Percentiles rank a stretch among this genome's conserved stretches.
phyloP scores from a whole-genome alignment of 2,113 vertebrate species.

The Variabilichromis moorii region DNA sequence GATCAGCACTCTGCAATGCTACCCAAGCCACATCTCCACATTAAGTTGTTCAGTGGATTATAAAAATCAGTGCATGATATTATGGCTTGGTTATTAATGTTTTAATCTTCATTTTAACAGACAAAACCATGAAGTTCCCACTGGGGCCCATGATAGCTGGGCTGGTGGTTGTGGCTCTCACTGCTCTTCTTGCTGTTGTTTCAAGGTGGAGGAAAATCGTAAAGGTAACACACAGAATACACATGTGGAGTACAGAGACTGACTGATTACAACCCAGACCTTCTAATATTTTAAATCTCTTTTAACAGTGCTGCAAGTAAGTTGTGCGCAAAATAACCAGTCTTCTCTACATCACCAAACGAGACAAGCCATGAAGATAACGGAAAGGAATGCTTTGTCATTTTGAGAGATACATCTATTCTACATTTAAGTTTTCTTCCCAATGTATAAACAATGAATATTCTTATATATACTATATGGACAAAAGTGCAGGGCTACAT shows the following conservation, averaged over 20 bases:
- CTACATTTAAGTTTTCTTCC: background rate
- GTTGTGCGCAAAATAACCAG: background rate
- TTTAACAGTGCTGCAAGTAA: constrained; percentile 53
- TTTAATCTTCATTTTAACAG: constrained; percentile 24
- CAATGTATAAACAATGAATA: background rate
- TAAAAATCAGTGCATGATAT: background rate
- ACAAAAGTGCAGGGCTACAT: background rate
- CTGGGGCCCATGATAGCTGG: constrained; percentile 64
- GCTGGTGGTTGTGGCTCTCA: constrained; percentile 57
- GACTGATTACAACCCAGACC: background rate
- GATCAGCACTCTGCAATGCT: background rate
- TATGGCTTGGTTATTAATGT: background rate
- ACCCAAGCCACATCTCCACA: background rate
- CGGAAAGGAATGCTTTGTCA: background rate
- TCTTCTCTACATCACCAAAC: background rate
- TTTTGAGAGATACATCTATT: background rate
- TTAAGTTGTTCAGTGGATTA: background rate
- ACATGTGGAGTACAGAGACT: fast-evolving
- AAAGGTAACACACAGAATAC: constrained; percentile 21
- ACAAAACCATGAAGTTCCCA: constrained; percentile 55
- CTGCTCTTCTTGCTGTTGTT: constrained; percentile 49
- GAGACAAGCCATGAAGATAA: background rate
- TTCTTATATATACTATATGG: background rate
- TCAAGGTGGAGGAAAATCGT: constrained; percentile 57
- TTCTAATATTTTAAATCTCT: background rate